These are phyloP conservation scores for Apolygus lucorum DNA, from an alignment of 1,140 invertebrate genomes.

Conservation along the genomic window DNA sequence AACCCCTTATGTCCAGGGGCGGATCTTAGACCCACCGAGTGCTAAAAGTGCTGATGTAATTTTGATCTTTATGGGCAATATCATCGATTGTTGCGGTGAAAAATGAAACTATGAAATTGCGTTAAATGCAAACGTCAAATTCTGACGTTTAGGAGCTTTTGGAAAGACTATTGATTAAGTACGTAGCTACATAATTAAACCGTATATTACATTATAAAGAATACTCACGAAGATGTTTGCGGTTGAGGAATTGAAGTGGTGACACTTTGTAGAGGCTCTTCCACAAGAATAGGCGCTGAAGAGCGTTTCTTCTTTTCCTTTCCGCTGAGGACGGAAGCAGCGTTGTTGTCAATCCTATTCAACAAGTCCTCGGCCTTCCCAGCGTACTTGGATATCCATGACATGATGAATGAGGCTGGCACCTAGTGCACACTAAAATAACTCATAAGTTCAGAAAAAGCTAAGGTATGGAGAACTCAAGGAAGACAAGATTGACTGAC, in stretches of 20 bases:
- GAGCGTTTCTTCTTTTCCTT: slow-evolving; percentile 35
- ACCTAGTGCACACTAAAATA: no score
- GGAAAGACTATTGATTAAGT: no score
- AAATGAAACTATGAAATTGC: no score
- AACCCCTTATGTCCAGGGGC: no score
- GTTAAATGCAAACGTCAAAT: no score
- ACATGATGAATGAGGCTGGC: slow-evolving; percentile 49
- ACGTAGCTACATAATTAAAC: no score
- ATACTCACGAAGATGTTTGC: neutral
- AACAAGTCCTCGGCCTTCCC: slow-evolving; percentile 74
- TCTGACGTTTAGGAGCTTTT: no score
- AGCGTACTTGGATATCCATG: slow-evolving; percentile 72
- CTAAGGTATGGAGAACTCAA: no score
- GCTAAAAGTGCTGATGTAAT: no score
- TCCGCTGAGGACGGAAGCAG: slow-evolving; percentile 59
- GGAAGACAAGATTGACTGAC: neutral
- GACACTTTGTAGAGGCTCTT: neutral
- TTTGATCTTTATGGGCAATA: no score
- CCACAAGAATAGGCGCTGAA: neutral
- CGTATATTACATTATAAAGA: neutral
- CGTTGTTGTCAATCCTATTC: slow-evolving; percentile 76
- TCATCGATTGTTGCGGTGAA: no score
- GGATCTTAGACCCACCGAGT: no score
- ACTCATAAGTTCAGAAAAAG: neutral
- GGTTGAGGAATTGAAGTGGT: neutral